Evolutionary conservation across 2,888 invertebrate species (phyloP).

Genomic region (Synanthedon formicaeformis): DNA sequence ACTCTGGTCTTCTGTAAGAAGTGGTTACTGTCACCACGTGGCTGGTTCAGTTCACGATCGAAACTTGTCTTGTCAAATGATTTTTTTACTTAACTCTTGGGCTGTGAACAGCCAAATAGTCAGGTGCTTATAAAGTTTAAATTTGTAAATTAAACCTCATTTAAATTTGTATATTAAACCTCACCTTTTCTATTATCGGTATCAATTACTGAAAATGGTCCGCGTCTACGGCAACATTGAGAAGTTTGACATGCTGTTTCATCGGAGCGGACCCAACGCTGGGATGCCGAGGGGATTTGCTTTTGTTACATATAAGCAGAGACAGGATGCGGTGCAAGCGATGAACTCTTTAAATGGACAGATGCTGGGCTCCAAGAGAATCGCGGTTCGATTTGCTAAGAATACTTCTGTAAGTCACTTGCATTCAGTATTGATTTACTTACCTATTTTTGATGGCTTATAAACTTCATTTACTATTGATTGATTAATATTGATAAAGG

Average conservation of each 20-base stretch:
- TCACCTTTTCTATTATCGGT: slow-evolving; percentile 76
- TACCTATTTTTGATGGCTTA: background rate
- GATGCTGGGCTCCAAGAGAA: slow-evolving; percentile 77
- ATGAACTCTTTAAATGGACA: slow-evolving; percentile 81
- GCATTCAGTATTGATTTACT: background rate
- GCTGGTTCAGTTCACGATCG: too few species aligned
- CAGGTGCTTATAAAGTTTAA: background rate
- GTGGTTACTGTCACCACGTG: too few species aligned
- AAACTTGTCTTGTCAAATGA: too few species aligned
- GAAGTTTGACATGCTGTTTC: slow-evolving; percentile 96
- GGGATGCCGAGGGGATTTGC: slow-evolving; percentile 95
- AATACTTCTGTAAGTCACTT: slow-evolving; percentile 63
- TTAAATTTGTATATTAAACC: background rate
- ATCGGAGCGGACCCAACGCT: slow-evolving; percentile 88
- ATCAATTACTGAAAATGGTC: slow-evolving; percentile 95
- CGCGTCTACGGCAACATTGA: slow-evolving; percentile 94
- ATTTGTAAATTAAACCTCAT: background rate
- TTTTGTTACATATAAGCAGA: slow-evolving; percentile 85
- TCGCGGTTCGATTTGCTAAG: slow-evolving; percentile 86
- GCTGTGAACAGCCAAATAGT: too few species aligned
- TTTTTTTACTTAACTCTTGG: too few species aligned
- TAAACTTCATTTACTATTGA: too few species aligned
- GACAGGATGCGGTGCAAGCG: slow-evolving; percentile 78
- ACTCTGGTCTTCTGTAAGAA: too few species aligned
- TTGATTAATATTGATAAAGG: too few species aligned